These are phyloP conservation scores for Peucedramus taeniatus DNA, from an alignment of 2,113 vertebrate species.

Conservation along the genomic window DNA sequence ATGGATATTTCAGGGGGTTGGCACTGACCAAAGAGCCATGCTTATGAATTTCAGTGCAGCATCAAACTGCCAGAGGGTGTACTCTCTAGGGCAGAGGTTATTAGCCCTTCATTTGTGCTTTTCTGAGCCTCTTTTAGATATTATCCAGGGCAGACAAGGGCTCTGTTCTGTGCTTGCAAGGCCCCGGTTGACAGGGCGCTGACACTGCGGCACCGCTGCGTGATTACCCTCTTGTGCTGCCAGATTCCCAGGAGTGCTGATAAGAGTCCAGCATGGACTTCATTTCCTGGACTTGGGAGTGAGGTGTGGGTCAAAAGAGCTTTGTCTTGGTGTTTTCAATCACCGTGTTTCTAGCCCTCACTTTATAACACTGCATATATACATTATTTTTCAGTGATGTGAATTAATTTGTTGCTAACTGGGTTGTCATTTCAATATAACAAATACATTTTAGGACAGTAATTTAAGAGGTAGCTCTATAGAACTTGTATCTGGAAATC, in stretches of 20 bases:
- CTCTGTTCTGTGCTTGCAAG: neutral
- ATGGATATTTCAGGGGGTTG: neutral
- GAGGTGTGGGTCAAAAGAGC: neutral
- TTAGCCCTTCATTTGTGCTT: neutral
- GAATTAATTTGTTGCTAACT: neutral
- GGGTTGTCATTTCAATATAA: neutral
- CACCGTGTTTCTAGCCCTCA: neutral
- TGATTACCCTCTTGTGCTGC: neutral
- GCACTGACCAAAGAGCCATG: rapidly evolving
- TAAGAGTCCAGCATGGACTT: neutral
- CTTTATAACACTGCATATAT: neutral
- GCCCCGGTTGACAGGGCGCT: rapidly evolving
- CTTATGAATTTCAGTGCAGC: neutral
- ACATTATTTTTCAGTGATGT: neutral
- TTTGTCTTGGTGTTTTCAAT: neutral
- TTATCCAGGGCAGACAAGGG: neutral
- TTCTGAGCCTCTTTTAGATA: neutral
- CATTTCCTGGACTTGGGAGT: neutral
- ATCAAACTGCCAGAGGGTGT: neutral
- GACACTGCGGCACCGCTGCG: rapidly evolving
- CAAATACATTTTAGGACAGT: neutral
- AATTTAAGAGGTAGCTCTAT: neutral
- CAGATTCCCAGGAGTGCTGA: neutral
- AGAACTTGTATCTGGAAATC: neutral
- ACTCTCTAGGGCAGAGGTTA: neutral